Base-by-base conservation (phyloP, 2,113 vertebrate species). In the Bambusicola thoracicus region DNA sequence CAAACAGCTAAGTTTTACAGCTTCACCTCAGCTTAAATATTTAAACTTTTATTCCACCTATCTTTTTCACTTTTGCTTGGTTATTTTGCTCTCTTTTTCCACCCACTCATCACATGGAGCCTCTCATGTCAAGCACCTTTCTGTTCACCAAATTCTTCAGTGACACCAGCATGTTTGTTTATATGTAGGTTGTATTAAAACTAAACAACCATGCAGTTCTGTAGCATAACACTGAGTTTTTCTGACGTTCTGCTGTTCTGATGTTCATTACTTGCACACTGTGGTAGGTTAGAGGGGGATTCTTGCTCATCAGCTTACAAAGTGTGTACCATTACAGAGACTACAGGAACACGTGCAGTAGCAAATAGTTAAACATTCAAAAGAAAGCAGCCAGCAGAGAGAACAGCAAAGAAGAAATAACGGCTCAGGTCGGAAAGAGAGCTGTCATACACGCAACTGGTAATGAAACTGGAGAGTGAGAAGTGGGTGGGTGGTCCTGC, bases 401-500 rank as follows among this genome's bases (percentile, higher is more conserved):
- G 40, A 93, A 92, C 4, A 30, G 38, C 63, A 89, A 69, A 53
- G 53, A 82, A 91, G 69, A 85, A 92, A 41, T 36, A 93, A 87
- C 3, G 8, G 89, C 65, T 91, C 72, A 32, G 20, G 58, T 72
- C 77, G 83, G 72, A 94, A 80, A 82, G 87, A 68, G 19, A 85
- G 72, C 43, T 25, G 83, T 76, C 72, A 68, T 61, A 70, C 55
- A 85, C 29, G 44, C 40, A 92, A 91, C 62, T 43, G 30, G n/a
- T 68, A 95, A 16, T 76, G 76, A 87, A 79, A 94, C 58, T 72
- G 67, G 67, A 96, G 73, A 96, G 93, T 77, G 85, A 96, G 65
- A 95, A 95, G 94, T 93, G 92, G 79, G 93, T 92, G 89, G 95
- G 95, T 92, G 90, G 93, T 93, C 94, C 92, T 86, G 93, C 88